Evolutionary conservation across 2,113 vertebrate genomes (phyloP), one percentile per base, ranked within the genome.

Genomic region (Galeopterus variegatus): DNA sequence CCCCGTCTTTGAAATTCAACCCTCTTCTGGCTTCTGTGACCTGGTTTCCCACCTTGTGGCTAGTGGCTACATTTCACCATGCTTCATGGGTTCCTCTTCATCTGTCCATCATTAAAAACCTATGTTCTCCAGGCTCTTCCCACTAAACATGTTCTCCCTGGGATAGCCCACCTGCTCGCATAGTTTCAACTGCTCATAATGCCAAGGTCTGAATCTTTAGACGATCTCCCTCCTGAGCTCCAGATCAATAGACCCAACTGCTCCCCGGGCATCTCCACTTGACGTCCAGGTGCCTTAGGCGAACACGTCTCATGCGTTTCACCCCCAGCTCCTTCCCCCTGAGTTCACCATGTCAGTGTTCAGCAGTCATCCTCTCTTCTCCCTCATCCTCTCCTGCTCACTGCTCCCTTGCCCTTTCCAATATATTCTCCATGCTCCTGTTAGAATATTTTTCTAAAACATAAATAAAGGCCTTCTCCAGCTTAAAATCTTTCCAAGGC

Each of bases 371-470:
- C 50, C 4, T 48, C 31, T 85, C 18, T 86, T 81, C 13, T 52
- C 24, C 7, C 2, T 36, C 17, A 19, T 8, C 12, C 6, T 67
- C 73, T 67, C 45, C 62, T 36, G 6, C 41, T 2, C 8, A 11
- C 41, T 41, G 41, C 41, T 41, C 41, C 28, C n/a, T 69, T 77
- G 19, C 5, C 21, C 1, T 56, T 86, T n/a, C 87, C 17, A 65
- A 5, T 52, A 23, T 19, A 80, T 54, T 88, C 33, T 50, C 26
- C 8, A 41, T 48, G 28, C 13, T 70, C 36, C 24, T 24, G 1
- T 28, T 88, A 83, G 17, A 56, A 41, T n/a, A 56, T 45, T 82
- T 92, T 75, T n/a, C 60, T 73, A 70, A 93, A 93, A 64, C 73
- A 17, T 41, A 64, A 82, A 33, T 52, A 67, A 72, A 73, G 19